Conservation (phyloP, 2,113 vertebrate genomes). For the Cygnus buccinator region DNA sequence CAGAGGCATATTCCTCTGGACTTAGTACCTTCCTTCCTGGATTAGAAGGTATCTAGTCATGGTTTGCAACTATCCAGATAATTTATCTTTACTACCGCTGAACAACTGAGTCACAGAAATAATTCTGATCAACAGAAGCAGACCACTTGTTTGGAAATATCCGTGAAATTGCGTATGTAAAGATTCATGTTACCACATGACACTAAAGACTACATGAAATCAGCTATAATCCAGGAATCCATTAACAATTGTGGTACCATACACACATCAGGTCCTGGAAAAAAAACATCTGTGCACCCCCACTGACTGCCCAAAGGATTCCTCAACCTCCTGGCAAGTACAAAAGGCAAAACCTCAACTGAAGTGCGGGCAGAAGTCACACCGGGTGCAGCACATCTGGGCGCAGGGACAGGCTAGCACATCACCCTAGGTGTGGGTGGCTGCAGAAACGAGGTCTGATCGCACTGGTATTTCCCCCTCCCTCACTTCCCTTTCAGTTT, state of each 20-base stretch:
- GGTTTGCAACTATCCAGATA: not conserved
- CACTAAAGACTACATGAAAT: not conserved
- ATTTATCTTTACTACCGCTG: not conserved
- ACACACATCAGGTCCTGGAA: not conserved
- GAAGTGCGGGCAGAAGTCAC: not conserved
- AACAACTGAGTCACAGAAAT: not conserved
- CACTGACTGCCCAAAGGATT: not conserved
- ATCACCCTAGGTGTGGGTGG: not conserved
- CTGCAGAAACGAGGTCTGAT: not conserved
- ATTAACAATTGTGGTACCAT: not conserved
- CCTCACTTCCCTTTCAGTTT: not conserved
- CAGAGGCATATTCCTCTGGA: not conserved
- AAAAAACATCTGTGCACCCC: not conserved
- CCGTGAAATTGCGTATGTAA: not conserved
- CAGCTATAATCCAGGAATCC: not conserved
- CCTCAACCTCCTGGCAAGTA: not conserved
- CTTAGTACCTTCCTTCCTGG: not conserved
- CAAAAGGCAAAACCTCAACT: not conserved
- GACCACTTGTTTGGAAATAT: not conserved
- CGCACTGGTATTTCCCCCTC: not conserved
- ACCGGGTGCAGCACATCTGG: not conserved
- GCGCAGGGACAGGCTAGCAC: not conserved
- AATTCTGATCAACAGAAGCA: not conserved
- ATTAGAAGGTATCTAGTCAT: not conserved
- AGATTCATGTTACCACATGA: rapidly evolving